These are phyloP conservation scores for Ariolimax columbianus DNA, from an alignment of 2,888 invertebrate genomes.

Conservation along the genomic window DNA sequence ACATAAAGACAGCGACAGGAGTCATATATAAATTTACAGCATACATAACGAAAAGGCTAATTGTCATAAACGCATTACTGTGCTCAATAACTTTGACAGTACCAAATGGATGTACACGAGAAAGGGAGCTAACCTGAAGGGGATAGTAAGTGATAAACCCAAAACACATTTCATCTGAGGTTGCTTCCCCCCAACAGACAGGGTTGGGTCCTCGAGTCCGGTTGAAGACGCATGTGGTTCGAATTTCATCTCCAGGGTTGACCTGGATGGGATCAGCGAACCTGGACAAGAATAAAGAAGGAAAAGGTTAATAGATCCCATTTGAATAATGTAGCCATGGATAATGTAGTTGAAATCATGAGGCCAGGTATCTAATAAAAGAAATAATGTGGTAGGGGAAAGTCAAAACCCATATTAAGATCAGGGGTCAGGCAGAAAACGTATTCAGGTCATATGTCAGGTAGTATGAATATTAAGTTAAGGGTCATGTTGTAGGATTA, in stretches of 20 bases:
- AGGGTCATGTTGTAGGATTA: too few species aligned
- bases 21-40: too few species aligned
- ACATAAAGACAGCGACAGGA: too few species aligned
- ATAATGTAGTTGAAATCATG: not conserved
- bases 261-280: slow-evolving; percentile 60
- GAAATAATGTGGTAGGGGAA: not conserved
- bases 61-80: too few species aligned
- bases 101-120: too few species aligned
- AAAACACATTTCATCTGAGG: slow-evolving; percentile 67
- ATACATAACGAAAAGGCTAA: too few species aligned
- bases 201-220: slow-evolving; percentile 44
- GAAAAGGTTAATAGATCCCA: too few species aligned
- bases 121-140: slow-evolving; percentile 21
- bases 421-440: too few species aligned
- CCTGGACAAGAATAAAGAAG: slow-evolving; percentile 48
- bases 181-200: slow-evolving; percentile 62
- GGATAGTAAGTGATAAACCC: slow-evolving; percentile 66
- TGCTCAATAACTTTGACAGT: too few species aligned
- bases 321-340: not conserved
- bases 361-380: not conserved
- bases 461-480: too few species aligned
- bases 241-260: slow-evolving; percentile 61
- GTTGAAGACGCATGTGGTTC: slow-evolving; percentile 59
- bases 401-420: too few species aligned
- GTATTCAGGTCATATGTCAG: too few species aligned